Evolutionary conservation across 2,113 vertebrate species (phyloP).

Genomic region (Paratilapia polleni): DNA sequence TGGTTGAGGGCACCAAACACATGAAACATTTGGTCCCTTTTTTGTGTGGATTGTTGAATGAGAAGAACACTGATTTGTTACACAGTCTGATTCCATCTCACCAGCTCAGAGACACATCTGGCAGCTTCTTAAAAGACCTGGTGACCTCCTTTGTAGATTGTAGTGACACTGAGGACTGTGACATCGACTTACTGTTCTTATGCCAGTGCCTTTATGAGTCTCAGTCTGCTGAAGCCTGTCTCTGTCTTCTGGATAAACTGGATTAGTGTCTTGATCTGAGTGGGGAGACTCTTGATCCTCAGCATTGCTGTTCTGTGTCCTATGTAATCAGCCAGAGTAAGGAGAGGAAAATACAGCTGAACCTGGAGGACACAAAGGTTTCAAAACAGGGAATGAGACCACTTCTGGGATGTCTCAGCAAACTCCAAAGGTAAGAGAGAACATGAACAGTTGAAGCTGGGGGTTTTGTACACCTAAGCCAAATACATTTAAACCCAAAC

Average conservation of each 20-base stretch:
- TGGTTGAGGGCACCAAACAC: conserved; percentile 19
- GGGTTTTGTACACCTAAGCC: too few species aligned
- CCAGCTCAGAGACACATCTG: neutral
- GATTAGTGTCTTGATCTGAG: neutral
- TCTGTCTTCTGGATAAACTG: conserved; percentile 17
- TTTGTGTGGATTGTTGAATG: conserved; percentile 29
- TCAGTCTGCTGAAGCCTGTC: conserved; percentile 21
- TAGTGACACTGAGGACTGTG: neutral
- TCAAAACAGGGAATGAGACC: conserved; percentile 6
- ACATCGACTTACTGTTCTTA: neutral
- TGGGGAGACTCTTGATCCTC: neutral
- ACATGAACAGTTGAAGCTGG: too few species aligned
- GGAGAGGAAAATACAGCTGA: neutral
- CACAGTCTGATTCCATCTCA: conserved; percentile 12
- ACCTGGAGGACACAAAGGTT: neutral
- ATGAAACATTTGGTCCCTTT: conserved; percentile 40
- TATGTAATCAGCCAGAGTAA: conserved; percentile 18
- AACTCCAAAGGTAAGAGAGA: conserved; percentile 10
- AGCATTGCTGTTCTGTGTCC: conserved; percentile 21
- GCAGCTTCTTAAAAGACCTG: conserved; percentile 14
- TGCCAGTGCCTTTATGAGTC: conserved; percentile 37
- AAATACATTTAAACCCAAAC: too few species aligned
- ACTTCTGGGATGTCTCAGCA: conserved; percentile 2
- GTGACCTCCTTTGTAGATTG: neutral
- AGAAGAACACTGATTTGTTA: neutral